Evolutionary conservation across 2,797 vertebrate species (phyloP).

Genomic region (Micrastur ruficollis): DNA sequence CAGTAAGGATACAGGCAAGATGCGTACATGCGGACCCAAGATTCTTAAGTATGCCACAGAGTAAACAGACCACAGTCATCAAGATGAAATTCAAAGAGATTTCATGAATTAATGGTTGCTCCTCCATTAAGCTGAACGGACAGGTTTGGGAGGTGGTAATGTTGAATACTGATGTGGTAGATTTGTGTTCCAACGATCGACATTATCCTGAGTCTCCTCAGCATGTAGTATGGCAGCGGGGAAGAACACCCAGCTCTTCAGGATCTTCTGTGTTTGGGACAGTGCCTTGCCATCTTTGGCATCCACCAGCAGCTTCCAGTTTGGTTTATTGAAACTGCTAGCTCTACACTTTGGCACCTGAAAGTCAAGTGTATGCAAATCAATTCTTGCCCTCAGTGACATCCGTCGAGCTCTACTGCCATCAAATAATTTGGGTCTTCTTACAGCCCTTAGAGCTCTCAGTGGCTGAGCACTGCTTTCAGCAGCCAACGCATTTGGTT

Average conservation of each 20-base stretch:
- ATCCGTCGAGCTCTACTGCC: neutral
- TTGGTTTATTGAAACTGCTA: neutral
- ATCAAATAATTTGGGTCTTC: neutral
- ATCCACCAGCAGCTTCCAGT: neutral
- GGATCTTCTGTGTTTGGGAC: neutral
- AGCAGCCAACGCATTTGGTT: neutral
- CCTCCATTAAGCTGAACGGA: neutral
- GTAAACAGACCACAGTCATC: neutral
- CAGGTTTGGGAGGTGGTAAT: neutral
- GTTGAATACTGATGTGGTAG: neutral
- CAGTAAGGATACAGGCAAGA: neutral
- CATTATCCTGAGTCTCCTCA: neutral
- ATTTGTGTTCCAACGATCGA: neutral
- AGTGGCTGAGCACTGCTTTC: neutral
- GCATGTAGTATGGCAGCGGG: neutral
- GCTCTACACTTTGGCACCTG: neutral
- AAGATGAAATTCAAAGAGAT: neutral
- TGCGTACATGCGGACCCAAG: neutral
- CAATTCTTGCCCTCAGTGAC: neutral
- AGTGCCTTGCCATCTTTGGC: neutral
- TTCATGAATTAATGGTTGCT: neutral
- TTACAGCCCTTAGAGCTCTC: neutral
- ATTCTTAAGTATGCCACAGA: neutral
- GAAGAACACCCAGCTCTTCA: neutral
- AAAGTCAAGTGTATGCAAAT: neutral